Conservation (phyloP, 2,113 vertebrate genomes). For the Ammodytes dubius region DNA sequence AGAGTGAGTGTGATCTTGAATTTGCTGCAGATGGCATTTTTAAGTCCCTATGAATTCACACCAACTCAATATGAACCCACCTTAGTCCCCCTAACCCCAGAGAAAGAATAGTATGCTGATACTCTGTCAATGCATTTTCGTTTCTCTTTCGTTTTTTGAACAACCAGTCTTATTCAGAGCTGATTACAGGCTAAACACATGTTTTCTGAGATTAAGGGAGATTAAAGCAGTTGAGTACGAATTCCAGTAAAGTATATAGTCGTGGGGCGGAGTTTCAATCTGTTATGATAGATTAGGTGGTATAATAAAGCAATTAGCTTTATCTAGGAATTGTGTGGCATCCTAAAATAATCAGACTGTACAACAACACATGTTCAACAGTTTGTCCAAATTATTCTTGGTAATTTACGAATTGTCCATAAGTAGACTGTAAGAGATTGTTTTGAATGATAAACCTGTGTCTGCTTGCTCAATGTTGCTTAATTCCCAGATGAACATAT, state of each 20-base stretch:
- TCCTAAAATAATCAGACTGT: not conserved
- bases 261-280: no score
- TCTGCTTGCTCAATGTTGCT: no score
- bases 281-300: not conserved
- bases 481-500: no score
- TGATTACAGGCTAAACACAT: not conserved
- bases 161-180: not conserved
- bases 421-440: no score
- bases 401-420: no score
- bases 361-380: not conserved
- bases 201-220: not conserved
- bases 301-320: not conserved
- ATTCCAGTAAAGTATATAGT: not conserved
- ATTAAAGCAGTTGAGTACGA: not conserved
- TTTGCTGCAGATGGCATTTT: not conserved
- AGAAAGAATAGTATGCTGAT: not conserved
- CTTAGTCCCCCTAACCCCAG: no score
- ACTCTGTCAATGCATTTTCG: not conserved
- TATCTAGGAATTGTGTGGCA: not conserved
- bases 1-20: conserved; percentile 3
- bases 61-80: rapidly evolving
- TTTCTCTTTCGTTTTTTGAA: not conserved
- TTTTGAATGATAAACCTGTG: no score
- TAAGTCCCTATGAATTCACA: not conserved
- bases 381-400: not conserved